A percentile compares a stretch with the other conserved stretches of the same genome.
Conservation (phyloP, 2,888 invertebrate species). For the Bursaphelenchus okinawaensis region DNA sequence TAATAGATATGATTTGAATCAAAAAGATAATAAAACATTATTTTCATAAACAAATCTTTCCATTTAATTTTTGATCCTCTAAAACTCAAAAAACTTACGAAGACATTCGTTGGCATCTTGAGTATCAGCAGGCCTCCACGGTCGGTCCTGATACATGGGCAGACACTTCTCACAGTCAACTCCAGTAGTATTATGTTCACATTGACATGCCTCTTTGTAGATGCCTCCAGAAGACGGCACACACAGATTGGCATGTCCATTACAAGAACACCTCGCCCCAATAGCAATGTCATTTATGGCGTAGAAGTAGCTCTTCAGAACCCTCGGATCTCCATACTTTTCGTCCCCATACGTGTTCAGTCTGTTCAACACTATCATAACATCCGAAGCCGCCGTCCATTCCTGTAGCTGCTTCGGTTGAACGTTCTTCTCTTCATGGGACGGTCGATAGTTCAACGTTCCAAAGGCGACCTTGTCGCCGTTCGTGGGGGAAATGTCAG, state of each 20-base stretch:
- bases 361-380: slow-evolving; percentile 80
- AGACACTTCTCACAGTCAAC: slow-evolving; percentile 75
- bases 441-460: slow-evolving; percentile 69
- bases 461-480: slow-evolving; percentile 70
- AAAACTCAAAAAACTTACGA: slow-evolving; percentile 64
- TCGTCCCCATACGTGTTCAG: slow-evolving; percentile 98
- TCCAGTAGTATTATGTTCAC: slow-evolving; percentile 84
- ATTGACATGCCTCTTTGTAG: slow-evolving; percentile 65
- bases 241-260: slow-evolving; percentile 91
- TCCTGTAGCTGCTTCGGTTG: slow-evolving; percentile 82
- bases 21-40: not conserved
- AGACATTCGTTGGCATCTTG: slow-evolving; percentile 85
- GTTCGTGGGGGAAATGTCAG: slow-evolving; percentile 88
- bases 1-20: not conserved
- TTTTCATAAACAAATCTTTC: not conserved
- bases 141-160: slow-evolving; percentile 90
- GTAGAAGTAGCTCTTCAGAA: slow-evolving; percentile 90
- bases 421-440: slow-evolving; percentile 84
- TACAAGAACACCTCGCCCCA: slow-evolving; percentile 68
- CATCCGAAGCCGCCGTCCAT: slow-evolving; percentile 94
- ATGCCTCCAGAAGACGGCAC: slow-evolving; percentile 60
- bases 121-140: slow-evolving; percentile 86
- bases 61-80: not conserved
- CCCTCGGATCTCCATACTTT: slow-evolving; percentile 67
- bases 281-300: slow-evolving; percentile 69